Conservation (phyloP, 2,888 invertebrate genomes). For the Drosophila formosana region DNA sequence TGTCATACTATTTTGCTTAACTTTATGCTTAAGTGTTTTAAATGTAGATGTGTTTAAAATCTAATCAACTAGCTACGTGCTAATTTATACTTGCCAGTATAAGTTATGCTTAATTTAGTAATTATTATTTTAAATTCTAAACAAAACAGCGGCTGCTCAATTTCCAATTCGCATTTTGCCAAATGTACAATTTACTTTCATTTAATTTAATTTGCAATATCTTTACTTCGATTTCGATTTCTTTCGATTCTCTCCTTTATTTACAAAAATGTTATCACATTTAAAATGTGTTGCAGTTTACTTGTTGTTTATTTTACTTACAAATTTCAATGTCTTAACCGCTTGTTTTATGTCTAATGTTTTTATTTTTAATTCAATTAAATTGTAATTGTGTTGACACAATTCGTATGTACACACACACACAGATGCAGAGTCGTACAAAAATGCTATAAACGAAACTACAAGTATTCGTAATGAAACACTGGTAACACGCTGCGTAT, state of each 20-base stretch:
- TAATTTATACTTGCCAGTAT: slow-evolving; percentile 36
- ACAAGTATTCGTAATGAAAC: slow-evolving; percentile 56
- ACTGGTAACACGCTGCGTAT: slow-evolving; percentile 49
- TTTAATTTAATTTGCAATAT: slow-evolving; percentile 3
- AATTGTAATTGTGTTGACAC: slow-evolving; percentile 45
- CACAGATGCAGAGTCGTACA: slow-evolving; percentile 52
- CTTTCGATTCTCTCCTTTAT: slow-evolving; percentile 21
- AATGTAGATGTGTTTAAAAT: slow-evolving; percentile 57
- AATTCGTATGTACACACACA: slow-evolving; percentile 37
- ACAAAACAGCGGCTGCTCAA: slow-evolving; percentile 71
- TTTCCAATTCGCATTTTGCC: slow-evolving; percentile 63
- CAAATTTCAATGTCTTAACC: slow-evolving; percentile 25
- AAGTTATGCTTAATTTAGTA: slow-evolving; percentile 27
- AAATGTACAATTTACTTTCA: slow-evolving; percentile 60
- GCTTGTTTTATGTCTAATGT: not conserved
- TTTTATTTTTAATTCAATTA: not conserved
- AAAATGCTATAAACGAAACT: slow-evolving; percentile 56
- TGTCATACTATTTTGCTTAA: slow-evolving; percentile 25
- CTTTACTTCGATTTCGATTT: slow-evolving; percentile 7
- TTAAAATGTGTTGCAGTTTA: slow-evolving; percentile 52
- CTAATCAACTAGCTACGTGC: slow-evolving; percentile 73
- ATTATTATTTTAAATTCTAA: slow-evolving; percentile 31
- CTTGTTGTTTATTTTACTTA: slow-evolving; percentile 17
- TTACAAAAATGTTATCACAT: slow-evolving; percentile 67
- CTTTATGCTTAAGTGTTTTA: slow-evolving; percentile 35